Base-by-base conservation (phyloP, 2,888 invertebrate species). In the Rhamnusium bicolor region DNA sequence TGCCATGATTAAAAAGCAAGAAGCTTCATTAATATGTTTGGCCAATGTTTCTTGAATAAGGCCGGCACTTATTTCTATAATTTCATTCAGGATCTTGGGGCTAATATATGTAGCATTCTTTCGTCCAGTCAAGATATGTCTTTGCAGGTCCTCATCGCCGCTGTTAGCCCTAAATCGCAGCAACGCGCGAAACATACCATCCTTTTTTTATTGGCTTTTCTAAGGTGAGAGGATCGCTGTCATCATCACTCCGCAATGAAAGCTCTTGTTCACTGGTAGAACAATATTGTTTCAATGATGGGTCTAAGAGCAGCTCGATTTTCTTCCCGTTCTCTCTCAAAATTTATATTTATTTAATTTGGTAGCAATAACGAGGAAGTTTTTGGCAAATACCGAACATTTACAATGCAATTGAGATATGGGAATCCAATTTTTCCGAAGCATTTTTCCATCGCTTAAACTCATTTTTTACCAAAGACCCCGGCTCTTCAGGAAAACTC, bases 231-330 rank as follows among this genome's bases (percentile, higher is more conserved):
- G 63, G 58, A 27, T 62, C 61, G 2, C 61, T 61, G 46, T 61
- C 40, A 63, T 63, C 27, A 63, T 63, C 63, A 14, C 71, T 66
- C 70, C 74, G 29, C 49, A 74, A 56, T 46, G 74, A 61, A 46
- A 74, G 67, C 54, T 71, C 71, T 71, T 74, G 66, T 51, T 71
- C 66, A 7, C 53, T 71, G 51, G n/a, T 62, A 71, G 62, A 74
- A 74, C n/a, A 71, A 12, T 47, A 71, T 71, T 16, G 74, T 74
- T 18, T 71, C 63, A 54, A 71, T 71, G 51, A 71, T 71, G 47
- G 71, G 71, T 56, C 27, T 56, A 10, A 67, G n/a, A n/a, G n/a
- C n/a, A n/a, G n/a, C n/a, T n/a, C n/a, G n/a, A n/a, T n/a, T n/a
- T n/a, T n/a, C n/a, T 12, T 54, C 54, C 14, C 19, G 10, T 29